Evolutionary conservation across 2,888 invertebrate genomes (phyloP), one percentile per base, ranked within the genome.

Genomic region (Galeruca laticollis): DNA sequence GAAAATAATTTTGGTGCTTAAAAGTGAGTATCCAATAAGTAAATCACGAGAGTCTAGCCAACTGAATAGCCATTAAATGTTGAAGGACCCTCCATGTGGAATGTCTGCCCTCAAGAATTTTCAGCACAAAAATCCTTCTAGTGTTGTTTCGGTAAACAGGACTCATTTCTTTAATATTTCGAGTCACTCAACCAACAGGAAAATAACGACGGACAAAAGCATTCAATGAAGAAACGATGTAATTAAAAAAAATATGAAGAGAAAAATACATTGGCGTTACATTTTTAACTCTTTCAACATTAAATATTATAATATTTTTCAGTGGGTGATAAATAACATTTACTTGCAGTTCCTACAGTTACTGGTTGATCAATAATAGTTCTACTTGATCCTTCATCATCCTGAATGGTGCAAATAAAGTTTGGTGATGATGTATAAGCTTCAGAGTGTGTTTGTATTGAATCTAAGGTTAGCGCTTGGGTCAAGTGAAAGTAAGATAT

Each of bases 61-160:
- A 65, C 63, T 63, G 67, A 62, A 72, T 72, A 47, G 60, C 64
- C 67, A 72, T 72, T 68, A 71, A 73, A 73, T 68, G 71, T 65
- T 71, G 60, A 69, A 69, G 69, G 47, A 54, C 26, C 33, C 60
- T 57, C 70, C 70, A 52, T 68, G 69, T 68, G 73, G 70, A 73
- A 70, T 68, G 69, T 71, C 71, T 73, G 69, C 69, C 43, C n/a
- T 40, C 63, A 70, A 61, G 71, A 73, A 65, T 73, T 65, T 71
- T 60, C 65, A 71, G 69, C 67, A 71, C 69, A 66, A 70, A 69
- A 72, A 69, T 66, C 72, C 43, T 65, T 68, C 57, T 52, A 68
- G 70, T 61, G 64, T 54, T 51, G 59, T 70, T 65, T 62, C 60
- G 56, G 59, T 69, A 68, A 73, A 73, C 61, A 70, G 68, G 68